Percentiles rank a stretch among this genome's conserved stretches.
These are phyloP conservation scores for Chunga burmeisteri DNA, from an alignment of 2,113 vertebrate genomes.

Conservation along the genomic window DNA sequence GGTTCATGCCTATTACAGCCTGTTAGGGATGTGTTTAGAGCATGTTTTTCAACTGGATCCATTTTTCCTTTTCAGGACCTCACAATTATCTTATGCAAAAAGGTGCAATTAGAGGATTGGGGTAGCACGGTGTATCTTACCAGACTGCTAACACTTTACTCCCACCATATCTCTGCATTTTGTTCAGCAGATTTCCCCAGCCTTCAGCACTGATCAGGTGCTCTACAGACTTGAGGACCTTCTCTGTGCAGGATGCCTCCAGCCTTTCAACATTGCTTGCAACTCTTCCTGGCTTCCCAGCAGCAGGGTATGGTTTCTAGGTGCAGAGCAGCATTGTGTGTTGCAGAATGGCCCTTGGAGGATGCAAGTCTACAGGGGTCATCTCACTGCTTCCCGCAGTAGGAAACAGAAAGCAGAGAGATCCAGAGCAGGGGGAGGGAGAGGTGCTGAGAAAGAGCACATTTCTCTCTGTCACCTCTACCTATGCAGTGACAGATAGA, in stretches of 20 bases:
- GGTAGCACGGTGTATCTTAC: not conserved
- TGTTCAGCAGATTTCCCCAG: not conserved
- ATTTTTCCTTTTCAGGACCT: not conserved
- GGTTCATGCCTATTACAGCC: not conserved
- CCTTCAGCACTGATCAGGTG: not conserved
- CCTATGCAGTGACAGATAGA: not conserved
- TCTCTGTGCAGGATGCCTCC: not conserved
- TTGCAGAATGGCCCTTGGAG: not conserved
- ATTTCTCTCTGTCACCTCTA: not conserved
- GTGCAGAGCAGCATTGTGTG: not conserved
- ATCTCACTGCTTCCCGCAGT: not conserved
- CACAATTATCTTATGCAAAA: not conserved
- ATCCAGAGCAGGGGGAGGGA: not conserved
- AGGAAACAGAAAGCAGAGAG: not conserved
- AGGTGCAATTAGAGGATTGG: not conserved
- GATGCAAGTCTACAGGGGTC: fast-evolving
- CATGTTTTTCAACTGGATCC: not conserved
- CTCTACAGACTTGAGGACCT: not conserved
- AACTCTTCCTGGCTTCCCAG: not conserved
- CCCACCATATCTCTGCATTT: not conserved
- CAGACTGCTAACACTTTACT: not conserved
- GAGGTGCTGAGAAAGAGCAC: not conserved
- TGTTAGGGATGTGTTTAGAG: not conserved
- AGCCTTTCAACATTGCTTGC: not conserved
- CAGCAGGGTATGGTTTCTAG: not conserved